Base-by-base conservation (phyloP, 2,113 vertebrate genomes). In the Xerus inauris region DNA sequence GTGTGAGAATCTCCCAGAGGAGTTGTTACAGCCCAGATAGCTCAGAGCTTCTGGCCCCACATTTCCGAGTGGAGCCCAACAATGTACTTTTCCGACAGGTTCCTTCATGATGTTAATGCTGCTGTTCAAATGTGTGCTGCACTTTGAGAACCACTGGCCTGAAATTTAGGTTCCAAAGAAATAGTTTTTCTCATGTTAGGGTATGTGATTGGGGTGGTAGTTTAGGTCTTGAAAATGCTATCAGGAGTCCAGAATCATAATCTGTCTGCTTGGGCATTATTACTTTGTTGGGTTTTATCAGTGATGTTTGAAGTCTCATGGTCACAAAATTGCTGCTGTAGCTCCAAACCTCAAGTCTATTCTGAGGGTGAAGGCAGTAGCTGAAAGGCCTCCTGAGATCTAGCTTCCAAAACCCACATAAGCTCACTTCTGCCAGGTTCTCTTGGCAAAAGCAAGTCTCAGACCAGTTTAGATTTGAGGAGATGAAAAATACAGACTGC, bases 291-390 rank as follows among this genome's bases (percentile, higher is more conserved):
- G 62, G 47, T 87, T 95, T 85, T 42, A 32, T 75, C 16, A 16
- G n/a, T 90, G 47, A 20, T 9, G 4, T 3, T 35, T 87, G 28
- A 84, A 9, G 40, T 32, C 91, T 91, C 75, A 10, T 47, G 45
- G 92, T 85, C 79, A 93, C 86, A 93, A 80, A 8, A 59, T 14
- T 54, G 76, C 57, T 92, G 81, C 76, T 20, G 35, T 24, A 12
- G 35, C 54, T 51, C 83, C 87, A 81, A 86, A 40, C 20, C 22
- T 90, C 85, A 91, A 3, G 3, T 62, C 64, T 30, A 1, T 59
- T 81, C 54, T 42, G 59, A 81, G 12, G 12, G 20, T 38, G 42
- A 77, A 54, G 83, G 38, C 45, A 59, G 19, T 45, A 38, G 49
- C n/a, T 54, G 3, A 75, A 89, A 93, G 38, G 32, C 32, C n/a